phyloP scores from a whole-genome alignment of 2,888 invertebrate species.

The Chymomyza procnemis region DNA sequence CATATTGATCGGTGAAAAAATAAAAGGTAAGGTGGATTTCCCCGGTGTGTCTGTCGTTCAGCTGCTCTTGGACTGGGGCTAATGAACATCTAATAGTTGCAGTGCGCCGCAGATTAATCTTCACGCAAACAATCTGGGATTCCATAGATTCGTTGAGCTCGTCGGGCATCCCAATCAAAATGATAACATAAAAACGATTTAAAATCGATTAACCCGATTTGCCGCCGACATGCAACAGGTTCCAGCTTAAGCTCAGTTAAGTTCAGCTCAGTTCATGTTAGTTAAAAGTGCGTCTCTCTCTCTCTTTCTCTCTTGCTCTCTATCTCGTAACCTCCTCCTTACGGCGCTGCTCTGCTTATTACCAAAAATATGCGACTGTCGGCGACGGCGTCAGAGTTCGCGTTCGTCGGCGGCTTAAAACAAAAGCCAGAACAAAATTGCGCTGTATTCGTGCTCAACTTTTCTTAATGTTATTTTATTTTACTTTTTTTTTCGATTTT shows the following conservation, averaged over 20 bases:
- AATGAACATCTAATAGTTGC: constrained; percentile 68
- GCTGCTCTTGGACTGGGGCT: constrained; percentile 19
- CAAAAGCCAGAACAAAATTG: constrained; percentile 66
- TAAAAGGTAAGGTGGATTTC: neutral
- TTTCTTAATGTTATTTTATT: neutral
- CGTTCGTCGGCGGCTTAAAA: constrained; percentile 56
- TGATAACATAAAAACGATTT: constrained; percentile 77
- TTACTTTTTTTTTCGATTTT: neutral
- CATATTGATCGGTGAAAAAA: neutral
- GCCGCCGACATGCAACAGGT: constrained; percentile 74
- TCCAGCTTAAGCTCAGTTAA: constrained; percentile 31
- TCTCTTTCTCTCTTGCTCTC: neutral
- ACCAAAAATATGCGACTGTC: constrained; percentile 51
- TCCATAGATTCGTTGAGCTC: constrained; percentile 5
- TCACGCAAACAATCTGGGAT: constrained; percentile 13
- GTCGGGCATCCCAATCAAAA: constrained; percentile 61
- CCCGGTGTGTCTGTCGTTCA: neutral
- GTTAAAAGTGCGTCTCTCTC: neutral
- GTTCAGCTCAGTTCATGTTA: neutral
- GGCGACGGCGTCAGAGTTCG: neutral
- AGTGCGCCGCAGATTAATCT: constrained; percentile 55
- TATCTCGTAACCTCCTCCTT: no score
- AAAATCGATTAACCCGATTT: constrained; percentile 78
- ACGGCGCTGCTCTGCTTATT: constrained; percentile 53
- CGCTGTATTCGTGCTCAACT: constrained; percentile 2